phyloP scores from a whole-genome alignment of 2,888 invertebrate species.

The Cremastinae sp. region DNA sequence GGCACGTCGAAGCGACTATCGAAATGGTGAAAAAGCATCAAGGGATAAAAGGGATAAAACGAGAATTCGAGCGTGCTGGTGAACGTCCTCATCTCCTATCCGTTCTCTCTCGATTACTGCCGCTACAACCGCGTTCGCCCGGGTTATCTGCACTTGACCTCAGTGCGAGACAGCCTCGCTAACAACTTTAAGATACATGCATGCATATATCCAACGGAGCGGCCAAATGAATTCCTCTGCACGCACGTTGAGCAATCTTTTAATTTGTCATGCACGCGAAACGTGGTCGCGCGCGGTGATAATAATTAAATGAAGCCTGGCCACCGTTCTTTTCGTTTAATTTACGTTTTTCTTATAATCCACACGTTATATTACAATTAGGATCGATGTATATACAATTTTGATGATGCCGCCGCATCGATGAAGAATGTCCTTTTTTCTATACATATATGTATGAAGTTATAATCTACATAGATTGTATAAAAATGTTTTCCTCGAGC shows the following conservation, averaged over 20 bases:
- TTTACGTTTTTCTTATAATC: neutral
- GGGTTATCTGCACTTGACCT: constrained; percentile 70
- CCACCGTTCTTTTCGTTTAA: constrained; percentile 14
- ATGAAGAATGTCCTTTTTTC: no score
- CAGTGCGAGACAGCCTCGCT: constrained; percentile 50
- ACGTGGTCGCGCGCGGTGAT: constrained; percentile 64
- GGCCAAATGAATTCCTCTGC: constrained; percentile 34
- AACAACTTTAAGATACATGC: constrained; percentile 65
- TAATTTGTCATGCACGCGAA: constrained; percentile 66
- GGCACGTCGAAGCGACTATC: no score
- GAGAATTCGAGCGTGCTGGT: constrained; percentile 45
- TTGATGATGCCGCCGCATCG: no score
- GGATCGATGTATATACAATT: no score
- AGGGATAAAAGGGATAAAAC: constrained; percentile 24
- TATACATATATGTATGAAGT: no score
- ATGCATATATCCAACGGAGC: no score
- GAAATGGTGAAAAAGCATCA: no score
- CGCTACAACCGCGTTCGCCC: constrained; percentile 36
- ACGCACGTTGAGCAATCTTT: constrained; percentile 56
- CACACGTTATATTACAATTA: neutral
- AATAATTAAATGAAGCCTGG: constrained; percentile 36
- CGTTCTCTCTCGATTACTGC: constrained; percentile 39
- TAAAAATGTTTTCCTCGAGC: no score
- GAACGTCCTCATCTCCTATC: constrained; percentile 43
- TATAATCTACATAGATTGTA: no score